Percentiles rank a stretch among this genome's conserved stretches.
Evolutionary conservation across 2,888 invertebrate genomes (phyloP).

Genomic region (Branchinecta sandiegonensis): DNA sequence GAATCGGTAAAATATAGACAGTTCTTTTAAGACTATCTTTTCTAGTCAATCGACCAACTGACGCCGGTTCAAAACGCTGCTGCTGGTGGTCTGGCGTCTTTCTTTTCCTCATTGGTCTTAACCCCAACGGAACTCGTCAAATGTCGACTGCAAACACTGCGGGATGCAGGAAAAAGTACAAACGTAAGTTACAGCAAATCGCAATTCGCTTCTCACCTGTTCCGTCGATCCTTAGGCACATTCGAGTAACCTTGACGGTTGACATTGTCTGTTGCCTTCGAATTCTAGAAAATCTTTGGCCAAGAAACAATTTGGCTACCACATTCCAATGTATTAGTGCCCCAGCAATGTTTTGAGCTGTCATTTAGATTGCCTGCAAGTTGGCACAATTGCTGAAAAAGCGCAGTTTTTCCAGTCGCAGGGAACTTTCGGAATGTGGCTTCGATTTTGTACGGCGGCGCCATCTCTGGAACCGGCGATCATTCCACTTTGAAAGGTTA

Average conservation of each 20-base stretch:
- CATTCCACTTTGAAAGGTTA: too few species aligned
- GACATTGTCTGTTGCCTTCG: background rate
- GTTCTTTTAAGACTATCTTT: background rate
- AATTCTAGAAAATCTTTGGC: background rate
- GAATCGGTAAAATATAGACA: too few species aligned
- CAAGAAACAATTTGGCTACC: too few species aligned
- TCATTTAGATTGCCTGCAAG: too few species aligned
- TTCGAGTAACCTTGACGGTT: constrained; percentile 1
- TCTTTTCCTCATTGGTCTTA: constrained; percentile 42
- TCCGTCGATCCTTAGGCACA: background rate
- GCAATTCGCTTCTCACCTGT: background rate
- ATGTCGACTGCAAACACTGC: constrained; percentile 42
- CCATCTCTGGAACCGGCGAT: too few species aligned
- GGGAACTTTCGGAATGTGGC: too few species aligned
- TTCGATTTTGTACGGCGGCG: too few species aligned
- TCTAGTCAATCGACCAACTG: constrained; percentile 29
- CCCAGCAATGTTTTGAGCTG: too few species aligned
- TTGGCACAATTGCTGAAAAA: too few species aligned
- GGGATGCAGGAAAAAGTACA: constrained; percentile 33
- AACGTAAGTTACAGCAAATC: background rate
- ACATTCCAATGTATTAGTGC: too few species aligned
- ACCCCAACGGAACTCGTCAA: constrained; percentile 47
- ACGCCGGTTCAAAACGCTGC: constrained; percentile 33
- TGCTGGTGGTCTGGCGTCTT: constrained; percentile 42
- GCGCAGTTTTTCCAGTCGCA: too few species aligned